Evolutionary conservation across 2,113 vertebrate species (phyloP).

Genomic region (Myotis yumanensis): DNA sequence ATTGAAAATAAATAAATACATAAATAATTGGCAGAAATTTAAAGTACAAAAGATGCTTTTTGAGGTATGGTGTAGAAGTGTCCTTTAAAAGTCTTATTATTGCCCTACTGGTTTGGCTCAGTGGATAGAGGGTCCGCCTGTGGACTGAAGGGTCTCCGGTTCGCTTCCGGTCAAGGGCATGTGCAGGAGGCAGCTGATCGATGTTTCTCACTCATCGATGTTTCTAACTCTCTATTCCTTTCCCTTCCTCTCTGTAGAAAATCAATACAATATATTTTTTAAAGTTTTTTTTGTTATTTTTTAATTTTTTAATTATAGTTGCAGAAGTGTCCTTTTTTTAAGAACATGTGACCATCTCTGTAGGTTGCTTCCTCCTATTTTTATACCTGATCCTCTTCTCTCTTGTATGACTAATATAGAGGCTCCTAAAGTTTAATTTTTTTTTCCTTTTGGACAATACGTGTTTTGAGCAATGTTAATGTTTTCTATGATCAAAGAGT

Average conservation of each 20-base stretch:
- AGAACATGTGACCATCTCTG: not conserved
- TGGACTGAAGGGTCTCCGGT: too few relatives aligned
- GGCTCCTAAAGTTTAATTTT: not conserved
- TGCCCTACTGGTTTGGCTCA: too few relatives aligned
- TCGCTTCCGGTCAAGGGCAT: too few relatives aligned
- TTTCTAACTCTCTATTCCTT: too few relatives aligned
- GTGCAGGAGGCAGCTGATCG: too few relatives aligned
- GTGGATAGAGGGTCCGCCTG: too few relatives aligned
- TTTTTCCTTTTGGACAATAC: not conserved
- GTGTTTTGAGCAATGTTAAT: not conserved
- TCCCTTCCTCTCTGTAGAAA: too few relatives aligned
- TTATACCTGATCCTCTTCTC: not conserved
- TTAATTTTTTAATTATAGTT: not conserved
- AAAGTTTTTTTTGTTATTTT: not conserved
- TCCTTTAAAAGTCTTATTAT: not conserved
- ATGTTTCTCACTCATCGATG: too few relatives aligned
- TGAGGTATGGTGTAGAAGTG: not conserved
- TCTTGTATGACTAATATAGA: not conserved
- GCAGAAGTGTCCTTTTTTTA: not conserved
- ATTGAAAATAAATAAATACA: not conserved
- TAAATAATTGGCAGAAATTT: not conserved
- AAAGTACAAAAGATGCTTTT: not conserved
- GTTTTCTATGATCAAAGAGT: not conserved
- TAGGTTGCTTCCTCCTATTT: not conserved
- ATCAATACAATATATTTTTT: too few relatives aligned